These are phyloP conservation scores for Regulus satrapa DNA, from an alignment of 2,113 vertebrate species.

Conservation along the genomic window DNA sequence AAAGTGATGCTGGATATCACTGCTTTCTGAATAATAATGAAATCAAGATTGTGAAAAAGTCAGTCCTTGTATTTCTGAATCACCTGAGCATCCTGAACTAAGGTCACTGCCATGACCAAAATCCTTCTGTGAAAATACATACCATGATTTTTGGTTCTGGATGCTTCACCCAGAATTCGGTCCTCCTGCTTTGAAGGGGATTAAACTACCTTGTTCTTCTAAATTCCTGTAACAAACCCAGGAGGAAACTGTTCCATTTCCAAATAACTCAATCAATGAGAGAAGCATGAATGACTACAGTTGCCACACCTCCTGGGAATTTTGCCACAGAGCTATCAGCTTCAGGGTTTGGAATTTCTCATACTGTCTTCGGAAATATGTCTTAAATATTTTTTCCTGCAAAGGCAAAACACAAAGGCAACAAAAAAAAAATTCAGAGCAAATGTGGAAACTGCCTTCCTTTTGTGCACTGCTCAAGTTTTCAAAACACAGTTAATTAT, in stretches of 20 bases:
- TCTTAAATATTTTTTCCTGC: neutral
- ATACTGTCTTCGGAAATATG: neutral
- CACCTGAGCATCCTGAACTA: fast-evolving
- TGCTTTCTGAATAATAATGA: neutral
- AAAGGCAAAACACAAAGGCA: neutral
- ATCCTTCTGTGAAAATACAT: neutral
- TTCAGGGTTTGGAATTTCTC: neutral
- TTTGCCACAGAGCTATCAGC: neutral
- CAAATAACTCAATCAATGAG: neutral
- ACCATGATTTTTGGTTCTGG: fast-evolving
- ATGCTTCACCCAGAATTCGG: neutral
- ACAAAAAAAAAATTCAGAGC: neutral
- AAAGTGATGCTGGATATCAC: neutral
- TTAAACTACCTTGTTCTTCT: neutral
- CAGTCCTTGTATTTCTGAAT: neutral
- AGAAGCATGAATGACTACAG: neutral
- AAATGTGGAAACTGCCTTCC: neutral
- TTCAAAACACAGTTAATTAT: neutral
- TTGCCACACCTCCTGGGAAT: neutral
- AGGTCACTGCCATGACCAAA: fast-evolving
- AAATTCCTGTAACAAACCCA: neutral
- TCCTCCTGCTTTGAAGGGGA: neutral
- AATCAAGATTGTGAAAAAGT: neutral
- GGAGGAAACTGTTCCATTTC: neutral
- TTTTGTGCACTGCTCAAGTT: neutral